These are phyloP conservation scores for Agrochola circellaris DNA, from an alignment of 2,888 invertebrate species.

Conservation along the genomic window DNA sequence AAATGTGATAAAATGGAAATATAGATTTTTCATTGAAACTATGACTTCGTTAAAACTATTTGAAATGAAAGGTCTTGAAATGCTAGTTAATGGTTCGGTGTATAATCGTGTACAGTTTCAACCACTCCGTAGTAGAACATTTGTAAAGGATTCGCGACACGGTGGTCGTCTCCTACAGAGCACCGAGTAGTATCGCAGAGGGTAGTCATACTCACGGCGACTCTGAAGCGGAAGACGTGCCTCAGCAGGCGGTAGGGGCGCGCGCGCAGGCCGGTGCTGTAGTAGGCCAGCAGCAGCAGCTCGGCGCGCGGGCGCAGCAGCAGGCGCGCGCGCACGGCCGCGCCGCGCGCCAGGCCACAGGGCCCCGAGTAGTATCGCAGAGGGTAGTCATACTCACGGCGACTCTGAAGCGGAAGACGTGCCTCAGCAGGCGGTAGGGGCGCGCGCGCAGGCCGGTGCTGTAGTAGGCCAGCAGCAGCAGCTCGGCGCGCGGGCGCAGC, in stretches of 20 bases:
- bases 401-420: slow-evolving; percentile 80
- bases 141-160: not conserved
- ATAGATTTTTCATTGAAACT: not conserved
- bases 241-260: slow-evolving; percentile 80
- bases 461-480: slow-evolving; percentile 83
- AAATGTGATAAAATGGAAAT: not conserved
- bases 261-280: slow-evolving; percentile 78
- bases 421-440: slow-evolving; percentile 81
- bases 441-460: slow-evolving; percentile 76
- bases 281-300: slow-evolving; percentile 82
- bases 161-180: too few relatives aligned
- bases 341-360: slow-evolving; percentile 63
- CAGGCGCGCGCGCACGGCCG: slow-evolving; percentile 65
- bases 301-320: slow-evolving; percentile 79
- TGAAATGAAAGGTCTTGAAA: not conserved
- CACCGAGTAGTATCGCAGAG: not conserved
- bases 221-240: slow-evolving; percentile 81
- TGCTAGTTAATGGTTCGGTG: not conserved
- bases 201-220: slow-evolving; percentile 73
- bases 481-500: slow-evolving; percentile 78
- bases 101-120: not conserved
- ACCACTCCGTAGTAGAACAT: not conserved
- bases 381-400: slow-evolving; percentile 71
- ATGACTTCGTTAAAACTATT: not conserved
- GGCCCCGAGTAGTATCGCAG: not conserved